These are phyloP conservation scores for Siniperca obscura DNA, from an alignment of 2,797 vertebrate genomes.

Conservation along the genomic window DNA sequence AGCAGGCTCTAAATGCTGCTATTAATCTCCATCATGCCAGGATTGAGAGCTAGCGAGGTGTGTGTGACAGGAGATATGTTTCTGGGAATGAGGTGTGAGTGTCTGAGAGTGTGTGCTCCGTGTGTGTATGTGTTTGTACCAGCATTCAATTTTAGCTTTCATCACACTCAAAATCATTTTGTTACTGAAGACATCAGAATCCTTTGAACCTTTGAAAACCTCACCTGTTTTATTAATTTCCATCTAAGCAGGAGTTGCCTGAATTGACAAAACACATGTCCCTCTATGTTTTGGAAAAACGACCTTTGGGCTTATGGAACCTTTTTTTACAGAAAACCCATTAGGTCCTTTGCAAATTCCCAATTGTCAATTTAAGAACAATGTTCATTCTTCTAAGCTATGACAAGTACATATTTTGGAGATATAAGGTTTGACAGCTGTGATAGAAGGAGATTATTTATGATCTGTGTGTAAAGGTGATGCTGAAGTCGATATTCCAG, in stretches of 20 bases:
- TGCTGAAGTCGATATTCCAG: neutral
- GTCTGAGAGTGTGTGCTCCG: constrained; percentile 38
- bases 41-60: constrained; percentile 59
- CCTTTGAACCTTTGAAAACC: constrained; percentile 37
- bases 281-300: neutral
- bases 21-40: constrained; percentile 83
- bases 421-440: neutral
- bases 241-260: constrained; percentile 5
- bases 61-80: constrained; percentile 74
- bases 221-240: constrained; percentile 21
- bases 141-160: constrained; percentile 39
- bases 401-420: neutral
- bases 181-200: constrained; percentile 37
- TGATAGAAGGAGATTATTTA: neutral
- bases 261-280: constrained; percentile 12
- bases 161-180: constrained; percentile 42
- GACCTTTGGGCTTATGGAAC: neutral
- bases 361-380: neutral
- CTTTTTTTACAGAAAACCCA: neutral
- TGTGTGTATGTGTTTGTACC: constrained; percentile 44
- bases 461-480: neutral
- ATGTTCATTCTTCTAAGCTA: neutral
- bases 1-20: constrained; percentile 80
- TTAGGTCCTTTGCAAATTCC: neutral
- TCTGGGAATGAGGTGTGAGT: constrained; percentile 70